Evolutionary conservation across 2,113 vertebrate genomes (phyloP), one percentile per base, ranked within the genome.

Genomic region (Xyliphius kryptos): DNA sequence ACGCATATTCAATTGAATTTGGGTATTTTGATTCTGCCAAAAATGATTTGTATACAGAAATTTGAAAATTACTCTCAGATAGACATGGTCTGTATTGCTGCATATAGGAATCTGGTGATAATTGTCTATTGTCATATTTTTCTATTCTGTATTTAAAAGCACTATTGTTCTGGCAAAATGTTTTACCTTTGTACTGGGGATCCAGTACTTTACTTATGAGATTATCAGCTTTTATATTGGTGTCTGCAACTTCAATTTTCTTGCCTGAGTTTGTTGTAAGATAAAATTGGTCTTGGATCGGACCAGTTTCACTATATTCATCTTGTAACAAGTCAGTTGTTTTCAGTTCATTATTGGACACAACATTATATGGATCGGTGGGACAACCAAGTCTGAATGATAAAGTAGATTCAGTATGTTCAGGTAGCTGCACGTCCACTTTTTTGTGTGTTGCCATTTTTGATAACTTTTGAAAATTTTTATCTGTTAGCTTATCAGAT

Each of bases 141-240:
- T 22, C 43, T 40, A 10, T 32, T 44, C 32, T 14, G 12, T 63
- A 62, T 20, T 68, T 59, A 72, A 70, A 56, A n/a, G 41, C 21
- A 60, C 14, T 66, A n/a, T 21, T 47, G 57, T 77, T 72, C 2
- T 40, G 66, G 20, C 8, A 68, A 51, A 68, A 72, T 14, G 67
- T 32, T 19, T 77, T 58, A 21, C 76, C 78, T 49, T 70, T 69
- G 65, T 82, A 86, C 36, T 83, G 83, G 16, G 80, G 74, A 63
- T 88, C 85, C 66, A 14, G 26, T 9, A 82, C 62, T 46, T 86
- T 77, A 54, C 70, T 51, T 8, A 83, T 79, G 8, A 73, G 46
- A 46, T 76, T 83, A 65, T 65, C 67, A 57, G 55, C 54, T 71
- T 79, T 72, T 62, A 68, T n/a, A n/a, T n/a, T n/a, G n/a, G n/a